These are phyloP conservation scores for Albula goreensis DNA, from an alignment of 2,113 vertebrate genomes.

Conservation along the genomic window DNA sequence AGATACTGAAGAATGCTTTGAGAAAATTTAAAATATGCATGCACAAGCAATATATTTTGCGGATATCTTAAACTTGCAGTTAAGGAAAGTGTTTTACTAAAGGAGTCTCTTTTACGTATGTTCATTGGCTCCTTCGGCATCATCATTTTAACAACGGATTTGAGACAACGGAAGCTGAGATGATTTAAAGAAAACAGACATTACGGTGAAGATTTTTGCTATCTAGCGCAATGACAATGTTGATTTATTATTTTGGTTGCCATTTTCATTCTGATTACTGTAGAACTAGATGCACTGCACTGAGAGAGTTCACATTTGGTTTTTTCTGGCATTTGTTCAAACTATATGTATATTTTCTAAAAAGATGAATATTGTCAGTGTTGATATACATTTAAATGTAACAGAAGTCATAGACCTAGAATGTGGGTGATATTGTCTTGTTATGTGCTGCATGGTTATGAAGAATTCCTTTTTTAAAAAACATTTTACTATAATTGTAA, in stretches of 20 bases:
- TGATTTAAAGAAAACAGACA: not conserved
- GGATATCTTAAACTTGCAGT: not conserved
- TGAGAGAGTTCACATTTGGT: not conserved
- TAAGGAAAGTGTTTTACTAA: constrained; percentile 1
- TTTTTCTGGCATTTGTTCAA: not conserved
- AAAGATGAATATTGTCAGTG: constrained; percentile 50
- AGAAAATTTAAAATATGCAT: constrained; percentile 24
- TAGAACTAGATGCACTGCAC: constrained; percentile 7
- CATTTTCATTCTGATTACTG: not conserved
- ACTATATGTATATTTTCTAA: constrained; percentile 18
- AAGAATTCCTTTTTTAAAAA: constrained; percentile 53
- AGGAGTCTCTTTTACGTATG: constrained; percentile 3
- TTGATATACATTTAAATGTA: constrained; percentile 56
- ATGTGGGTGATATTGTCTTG: constrained; percentile 63
- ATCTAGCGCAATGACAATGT: constrained; percentile 6
- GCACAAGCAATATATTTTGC: constrained; percentile 16
- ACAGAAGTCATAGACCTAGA: constrained; percentile 49
- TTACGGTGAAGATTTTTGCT: not conserved
- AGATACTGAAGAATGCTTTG: constrained; percentile 16
- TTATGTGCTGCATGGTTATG: constrained; percentile 69
- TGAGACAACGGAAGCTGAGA: not conserved
- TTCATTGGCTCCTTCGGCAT: not conserved
- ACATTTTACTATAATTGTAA: constrained; percentile 50
- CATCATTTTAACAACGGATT: not conserved
- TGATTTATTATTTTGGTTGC: not conserved